Conservation (phyloP, 1,140 invertebrate genomes). For the Drosophila nigrodunni region DNA sequence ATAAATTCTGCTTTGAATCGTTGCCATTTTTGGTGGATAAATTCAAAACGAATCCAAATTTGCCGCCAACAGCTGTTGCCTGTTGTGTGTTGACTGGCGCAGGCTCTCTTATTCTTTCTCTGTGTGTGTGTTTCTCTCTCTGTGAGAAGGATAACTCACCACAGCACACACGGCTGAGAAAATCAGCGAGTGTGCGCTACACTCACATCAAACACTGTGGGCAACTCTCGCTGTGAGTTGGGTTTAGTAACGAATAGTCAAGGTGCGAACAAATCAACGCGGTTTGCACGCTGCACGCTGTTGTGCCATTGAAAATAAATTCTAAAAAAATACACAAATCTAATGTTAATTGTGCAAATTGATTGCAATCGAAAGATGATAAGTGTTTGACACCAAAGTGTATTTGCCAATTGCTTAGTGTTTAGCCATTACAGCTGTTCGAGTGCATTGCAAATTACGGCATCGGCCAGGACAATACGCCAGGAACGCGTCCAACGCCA, state of each 20-base stretch:
- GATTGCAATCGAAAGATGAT: not conserved
- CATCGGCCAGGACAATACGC: constrained; percentile 70
- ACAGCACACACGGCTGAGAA: constrained; percentile 43
- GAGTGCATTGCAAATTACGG: constrained; percentile 70
- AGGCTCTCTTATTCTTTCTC: constrained; percentile 33
- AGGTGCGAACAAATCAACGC: constrained; percentile 83
- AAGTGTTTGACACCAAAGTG: constrained; percentile 4
- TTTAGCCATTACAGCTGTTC: constrained; percentile 13
- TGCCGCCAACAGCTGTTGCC: constrained; percentile 58
- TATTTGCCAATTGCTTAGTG: constrained; percentile 4
- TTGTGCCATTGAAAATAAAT: constrained; percentile 73
- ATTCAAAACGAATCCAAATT: constrained; percentile 15
- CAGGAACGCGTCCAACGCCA: constrained; percentile 75
- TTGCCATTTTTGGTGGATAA: constrained; percentile 4
- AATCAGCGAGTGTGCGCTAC: constrained; percentile 60
- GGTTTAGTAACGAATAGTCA: constrained; percentile 76
- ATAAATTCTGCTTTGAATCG: not conserved
- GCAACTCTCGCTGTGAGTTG: constrained; percentile 62
- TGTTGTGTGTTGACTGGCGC: constrained; percentile 41
- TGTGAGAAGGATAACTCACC: constrained; percentile 49
- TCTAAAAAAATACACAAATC: constrained; percentile 62
- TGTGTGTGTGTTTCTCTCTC: too few species aligned
- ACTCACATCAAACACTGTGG: constrained; percentile 22
- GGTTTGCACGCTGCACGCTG: constrained; percentile 75
- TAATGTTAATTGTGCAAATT: constrained; percentile 38